phyloP scores from a whole-genome alignment of 1,140 invertebrate species.

The Drosophila prosaltans region DNA sequence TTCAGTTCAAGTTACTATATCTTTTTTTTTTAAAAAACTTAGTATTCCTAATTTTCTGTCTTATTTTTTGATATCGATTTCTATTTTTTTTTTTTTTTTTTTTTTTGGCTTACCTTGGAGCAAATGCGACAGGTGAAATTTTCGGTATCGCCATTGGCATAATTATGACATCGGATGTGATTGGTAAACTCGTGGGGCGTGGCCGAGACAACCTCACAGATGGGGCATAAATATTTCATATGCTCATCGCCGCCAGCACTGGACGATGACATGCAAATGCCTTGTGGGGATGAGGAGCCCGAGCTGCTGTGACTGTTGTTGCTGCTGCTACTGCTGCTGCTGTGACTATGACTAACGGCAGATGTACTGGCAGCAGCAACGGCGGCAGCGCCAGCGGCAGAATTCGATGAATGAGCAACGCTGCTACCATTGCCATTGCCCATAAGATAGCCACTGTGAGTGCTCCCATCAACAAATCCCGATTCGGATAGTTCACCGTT shows the following conservation, averaged over 20 bases:
- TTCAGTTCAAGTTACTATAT: no score
- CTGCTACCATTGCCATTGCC: slow-evolving; percentile 36
- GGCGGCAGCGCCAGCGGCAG: not conserved
- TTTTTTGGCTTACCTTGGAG: slow-evolving; percentile 82
- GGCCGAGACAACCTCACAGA: slow-evolving; percentile 86
- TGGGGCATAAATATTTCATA: slow-evolving; percentile 85
- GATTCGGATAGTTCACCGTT: slow-evolving; percentile 61
- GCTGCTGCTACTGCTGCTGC: slow-evolving; percentile 12
- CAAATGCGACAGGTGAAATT: slow-evolving; percentile 85
- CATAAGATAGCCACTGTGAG: slow-evolving; percentile 52
- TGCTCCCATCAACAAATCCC: slow-evolving; percentile 75
- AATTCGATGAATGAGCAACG: no score
- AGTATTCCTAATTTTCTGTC: no score
- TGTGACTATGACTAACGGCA: slow-evolving; percentile 21
- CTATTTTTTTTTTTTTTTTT: no score
- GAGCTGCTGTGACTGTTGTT: slow-evolving; percentile 44
- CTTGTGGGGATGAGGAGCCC: slow-evolving; percentile 70
- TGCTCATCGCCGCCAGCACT: slow-evolving; percentile 78
- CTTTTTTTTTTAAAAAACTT: no score
- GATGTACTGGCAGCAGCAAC: slow-evolving; percentile 2
- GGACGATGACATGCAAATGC: slow-evolving; percentile 63
- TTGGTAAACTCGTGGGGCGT: slow-evolving; percentile 88
- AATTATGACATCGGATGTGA: slow-evolving; percentile 88
- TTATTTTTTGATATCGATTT: no score
- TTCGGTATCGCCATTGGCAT: slow-evolving; percentile 83